Base-by-base conservation (phyloP, 2,888 invertebrate species). In the Diarsia rubi region DNA sequence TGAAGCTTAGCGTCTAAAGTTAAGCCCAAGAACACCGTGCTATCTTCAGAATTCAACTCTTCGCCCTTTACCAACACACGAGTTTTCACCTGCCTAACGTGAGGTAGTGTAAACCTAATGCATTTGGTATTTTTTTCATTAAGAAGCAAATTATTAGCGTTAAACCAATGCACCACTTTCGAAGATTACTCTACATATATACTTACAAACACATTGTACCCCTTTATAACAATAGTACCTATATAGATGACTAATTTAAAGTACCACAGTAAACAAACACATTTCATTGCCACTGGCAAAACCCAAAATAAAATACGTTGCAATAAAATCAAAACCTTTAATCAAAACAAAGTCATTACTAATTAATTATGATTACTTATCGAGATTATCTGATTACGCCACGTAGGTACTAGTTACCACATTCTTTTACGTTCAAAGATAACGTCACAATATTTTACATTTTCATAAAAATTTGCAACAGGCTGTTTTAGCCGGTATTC, bases 311-410 rank as follows among this genome's bases (percentile, higher is more conserved):
- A 64, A 54, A 8, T 24, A 52, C 31, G 8, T 64, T 52, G 52
- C 31, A 49, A 16, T 5, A 49, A 75, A 80, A 78, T 79, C 64
- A 80, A 78, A 78, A 62, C 60, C 31, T 63, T 64, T 75, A 74
- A 78, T 81, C 64, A 70, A 60, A 72, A 86, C 80, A 83, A 49
- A 66, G 65, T 64, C 45, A 65, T 82, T 75, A 79, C 52, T 84
- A 84, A 90, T 91, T 90, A 89, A 90, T 92, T 86, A 89, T 83
- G 90, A 92, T 93, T 86, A 89, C 81, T 80, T 90, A 88, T 90
- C 86, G 69, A 76, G 69, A 84, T 86, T 71, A 87, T 81, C 75
- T 70, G 84, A 85, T 85, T 81, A 82, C 52, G 57, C 27, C 42
- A 45, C 31, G 52, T 73, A 62, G 12, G 45, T 57, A 64, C 31